Percentiles rank a stretch among this genome's conserved stretches.
Evolutionary conservation across 2,888 invertebrate genomes (phyloP).

Genomic region (Esperia sulphurella): DNA sequence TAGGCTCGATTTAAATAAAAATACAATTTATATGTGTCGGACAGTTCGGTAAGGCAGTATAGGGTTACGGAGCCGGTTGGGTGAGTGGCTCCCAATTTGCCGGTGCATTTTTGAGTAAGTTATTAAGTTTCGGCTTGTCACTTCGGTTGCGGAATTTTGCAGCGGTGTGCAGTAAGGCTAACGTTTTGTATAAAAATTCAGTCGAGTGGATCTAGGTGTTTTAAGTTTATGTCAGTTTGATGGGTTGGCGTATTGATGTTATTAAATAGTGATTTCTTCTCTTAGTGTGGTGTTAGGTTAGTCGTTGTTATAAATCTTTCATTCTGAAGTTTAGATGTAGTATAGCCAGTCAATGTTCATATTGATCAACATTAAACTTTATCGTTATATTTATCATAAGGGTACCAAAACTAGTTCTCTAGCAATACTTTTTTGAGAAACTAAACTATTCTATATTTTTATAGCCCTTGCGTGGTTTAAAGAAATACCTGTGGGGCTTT

Average conservation of each 20-base stretch:
- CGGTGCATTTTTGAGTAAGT: slow-evolving; percentile 76
- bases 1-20: slow-evolving; percentile 77
- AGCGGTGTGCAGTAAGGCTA: slow-evolving; percentile 46
- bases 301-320: no score
- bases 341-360: no score
- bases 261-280: slow-evolving; percentile 8
- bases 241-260: slow-evolving; percentile 10
- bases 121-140: slow-evolving; percentile 79
- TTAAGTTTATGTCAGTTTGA: slow-evolving; percentile 21
- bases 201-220: slow-evolving; percentile 29
- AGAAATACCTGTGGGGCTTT: no score
- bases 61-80: slow-evolving; percentile 71
- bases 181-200: slow-evolving; percentile 24
- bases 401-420: no score
- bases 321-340: no score
- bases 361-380: no score
- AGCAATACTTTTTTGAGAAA: no score
- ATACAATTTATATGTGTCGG: slow-evolving; percentile 78
- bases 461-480: no score
- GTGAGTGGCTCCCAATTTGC: slow-evolving; percentile 72
- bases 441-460: no score
- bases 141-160: slow-evolving; percentile 74
- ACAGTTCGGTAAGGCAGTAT: slow-evolving; percentile 66
- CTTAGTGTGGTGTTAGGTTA: neutral
- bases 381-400: no score